Evolutionary conservation across 2,113 vertebrate species (phyloP), one percentile per base, ranked within the genome.

Genomic region (Columba livia): DNA sequence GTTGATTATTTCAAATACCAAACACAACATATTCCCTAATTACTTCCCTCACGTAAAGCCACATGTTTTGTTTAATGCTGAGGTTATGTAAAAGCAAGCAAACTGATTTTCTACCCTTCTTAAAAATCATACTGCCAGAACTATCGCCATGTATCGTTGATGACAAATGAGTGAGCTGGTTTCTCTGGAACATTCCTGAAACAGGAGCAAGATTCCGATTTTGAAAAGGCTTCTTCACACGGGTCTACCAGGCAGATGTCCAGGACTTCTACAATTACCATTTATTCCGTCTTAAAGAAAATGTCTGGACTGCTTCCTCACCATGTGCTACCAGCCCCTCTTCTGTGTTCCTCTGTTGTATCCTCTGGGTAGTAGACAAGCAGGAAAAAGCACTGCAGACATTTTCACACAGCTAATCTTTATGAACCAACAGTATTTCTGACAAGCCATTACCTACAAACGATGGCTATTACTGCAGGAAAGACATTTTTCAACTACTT

Each of bases 371-470:
- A 91, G 72, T 47, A 94, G 44, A 79, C 53, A 90, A 88, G 74
- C 38, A 94, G 82, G 71, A 90, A 88, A 69, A 92, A 87, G 70
- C 38, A 85, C 5, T 58, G 66, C 80, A 82, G 87, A 71, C 75
- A 48, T 86, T 88, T 90, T 84, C 87, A 89, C 82, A 58, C 9
- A 94, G 71, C 89, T 94, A 78, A 94, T 93, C 89, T 83, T 80
- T 72, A 77, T 72, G 90, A 93, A 90, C 81, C 71, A 88, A 80
- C 58, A 57, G 61, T 40, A 36, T 25, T 93, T 87, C 60, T 79
- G 84, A 93, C 72, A 97, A 94, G 80, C 51, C 79, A 91, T 87
- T 95, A 94, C 80, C 65, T n/a, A 95, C 61, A 67, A 94, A 94
- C 60, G 89, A 94, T n/a, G 88, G 60, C 47, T 90, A 75, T 64